Evolutionary conservation across 2,888 invertebrate genomes (phyloP), one percentile per base, ranked within the genome.

Genomic region (Trisateles emortualis): DNA sequence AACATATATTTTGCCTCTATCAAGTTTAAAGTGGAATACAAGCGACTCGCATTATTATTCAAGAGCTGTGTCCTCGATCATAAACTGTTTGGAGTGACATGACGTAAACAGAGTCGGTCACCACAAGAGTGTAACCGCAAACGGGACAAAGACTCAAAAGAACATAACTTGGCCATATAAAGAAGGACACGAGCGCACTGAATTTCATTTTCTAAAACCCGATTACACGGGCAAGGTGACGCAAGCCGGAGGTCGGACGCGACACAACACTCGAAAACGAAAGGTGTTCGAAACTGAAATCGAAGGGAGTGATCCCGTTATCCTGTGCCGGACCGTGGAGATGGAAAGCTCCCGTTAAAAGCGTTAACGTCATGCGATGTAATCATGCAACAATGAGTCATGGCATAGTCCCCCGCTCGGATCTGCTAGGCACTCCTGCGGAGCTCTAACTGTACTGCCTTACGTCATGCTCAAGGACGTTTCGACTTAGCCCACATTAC

Each of bases 131-230:
- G 41, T 74, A 65, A 75, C 76, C 74, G 51, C 74, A 73, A 77
- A 70, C 61, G 68, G 71, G 69, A 67, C 73, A 65, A 68, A 74
- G 70, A 66, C 72, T 72, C 78, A 79, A 83, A 83, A 83, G 78
- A 84, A 79, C 82, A 86, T 85, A 86, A 85, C 78, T 78, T 76
- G 59, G 56, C 87, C 87, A 84, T 86, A 87, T 88, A 88, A 86
- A 87, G 88, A 83, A 85, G 86, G 85, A 85, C 87, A 76, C 76
- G 83, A 82, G 74, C 79, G 82, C 68, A 78, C 87, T 87, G 88
- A 90, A 88, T 91, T 91, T 91, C 91, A 90, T 90, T 91, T 91
- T 91, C 91, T 91, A 91, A 91, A 91, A 88, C 88, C 84, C 90
- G 90, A 90, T 90, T 86, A 88, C 73, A 72, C 84, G 77, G 73